These are phyloP conservation scores for Torymus aiolomorphi DNA, from an alignment of 2,888 invertebrate species.

Conservation along the genomic window DNA sequence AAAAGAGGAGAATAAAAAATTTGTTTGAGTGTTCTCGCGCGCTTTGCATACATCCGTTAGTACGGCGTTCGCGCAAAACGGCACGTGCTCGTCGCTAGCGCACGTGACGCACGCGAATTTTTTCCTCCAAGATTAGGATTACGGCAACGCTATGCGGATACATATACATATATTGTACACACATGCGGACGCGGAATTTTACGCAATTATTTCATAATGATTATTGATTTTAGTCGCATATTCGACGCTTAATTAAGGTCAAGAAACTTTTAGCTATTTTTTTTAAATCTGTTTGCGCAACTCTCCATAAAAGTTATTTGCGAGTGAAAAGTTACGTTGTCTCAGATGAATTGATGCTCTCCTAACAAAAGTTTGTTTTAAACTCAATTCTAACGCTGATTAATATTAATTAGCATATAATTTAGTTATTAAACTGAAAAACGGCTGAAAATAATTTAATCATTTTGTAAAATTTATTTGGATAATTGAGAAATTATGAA, in stretches of 20 bases:
- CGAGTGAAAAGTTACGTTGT: not conserved
- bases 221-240: conserved; percentile 25
- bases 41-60: not conserved
- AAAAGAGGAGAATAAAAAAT: conserved; percentile 18
- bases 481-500: too few relatives aligned
- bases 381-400: too few relatives aligned
- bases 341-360: conserved; percentile 20
- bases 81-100: conserved; percentile 16
- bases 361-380: too few relatives aligned
- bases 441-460: too few relatives aligned
- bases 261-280: conserved; percentile 16
- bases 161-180: not conserved
- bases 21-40: not conserved
- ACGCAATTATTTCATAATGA: conserved; percentile 28
- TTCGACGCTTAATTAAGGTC: conserved; percentile 3
- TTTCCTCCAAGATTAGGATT: not conserved
- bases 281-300: not conserved
- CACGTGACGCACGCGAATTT: conserved; percentile 45
- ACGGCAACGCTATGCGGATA: conserved; percentile 1
- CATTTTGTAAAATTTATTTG: too few relatives aligned
- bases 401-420: too few relatives aligned
- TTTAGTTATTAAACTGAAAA: too few relatives aligned
- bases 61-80: not conserved
- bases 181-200: not conserved
- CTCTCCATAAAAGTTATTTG: conserved; percentile 3